Evolutionary conservation across 2,797 vertebrate species (phyloP).

Genomic region (Eupleurogrammus muticus): DNA sequence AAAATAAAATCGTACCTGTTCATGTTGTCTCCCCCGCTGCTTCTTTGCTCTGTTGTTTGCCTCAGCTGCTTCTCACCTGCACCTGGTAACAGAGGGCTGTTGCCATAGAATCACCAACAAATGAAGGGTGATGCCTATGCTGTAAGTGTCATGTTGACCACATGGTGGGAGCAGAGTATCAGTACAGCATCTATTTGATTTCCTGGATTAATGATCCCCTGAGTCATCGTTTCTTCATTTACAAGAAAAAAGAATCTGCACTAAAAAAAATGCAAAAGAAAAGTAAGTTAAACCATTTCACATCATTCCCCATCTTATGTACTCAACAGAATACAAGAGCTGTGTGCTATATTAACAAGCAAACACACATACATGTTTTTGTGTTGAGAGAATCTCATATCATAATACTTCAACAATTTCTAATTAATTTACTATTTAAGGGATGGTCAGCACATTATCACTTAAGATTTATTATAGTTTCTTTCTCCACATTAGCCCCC

Average conservation of each 20-base stretch:
- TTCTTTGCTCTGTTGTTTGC: constrained; percentile 37
- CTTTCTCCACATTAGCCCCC: not conserved
- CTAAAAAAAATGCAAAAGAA: too few relatives aligned
- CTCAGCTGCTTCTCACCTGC: constrained; percentile 26
- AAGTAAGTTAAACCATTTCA: too few relatives aligned
- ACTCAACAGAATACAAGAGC: not conserved
- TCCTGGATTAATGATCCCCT: not conserved
- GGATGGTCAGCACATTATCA: too few relatives aligned
- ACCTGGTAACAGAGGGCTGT: constrained; percentile 51
- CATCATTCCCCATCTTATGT: not conserved
- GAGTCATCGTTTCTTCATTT: not conserved
- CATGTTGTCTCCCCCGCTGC: constrained; percentile 44
- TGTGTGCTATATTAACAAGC: too few relatives aligned
- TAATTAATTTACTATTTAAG: too few relatives aligned
- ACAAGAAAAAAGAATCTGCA: not conserved
- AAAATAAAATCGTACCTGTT: constrained; percentile 49
- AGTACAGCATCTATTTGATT: not conserved
- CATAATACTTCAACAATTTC: too few relatives aligned
- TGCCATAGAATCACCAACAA: constrained; percentile 50
- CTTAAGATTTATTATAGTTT: too few relatives aligned
- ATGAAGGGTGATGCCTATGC: not conserved
- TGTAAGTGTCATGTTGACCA: constrained; percentile 18
- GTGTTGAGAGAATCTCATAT: not conserved
- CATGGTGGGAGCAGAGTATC: constrained; percentile 45
- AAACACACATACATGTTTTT: not conserved